These are phyloP conservation scores for Laothoe populi DNA, from an alignment of 2,888 invertebrate genomes.

Conservation along the genomic window DNA sequence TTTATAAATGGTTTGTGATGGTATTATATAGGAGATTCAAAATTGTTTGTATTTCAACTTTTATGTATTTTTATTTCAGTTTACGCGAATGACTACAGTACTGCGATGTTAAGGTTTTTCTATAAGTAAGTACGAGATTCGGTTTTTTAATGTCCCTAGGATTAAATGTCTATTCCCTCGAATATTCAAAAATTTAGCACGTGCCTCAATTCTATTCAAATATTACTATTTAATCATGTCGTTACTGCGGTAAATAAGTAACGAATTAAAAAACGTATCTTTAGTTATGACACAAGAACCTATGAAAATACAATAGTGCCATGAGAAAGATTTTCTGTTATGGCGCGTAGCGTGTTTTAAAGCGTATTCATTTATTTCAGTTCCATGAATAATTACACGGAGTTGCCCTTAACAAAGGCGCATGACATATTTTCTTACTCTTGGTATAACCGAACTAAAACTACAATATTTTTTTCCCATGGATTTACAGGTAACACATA, in stretches of 20 bases:
- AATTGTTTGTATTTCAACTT: neutral
- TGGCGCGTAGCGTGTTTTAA: too few relatives aligned
- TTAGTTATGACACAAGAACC: too few relatives aligned
- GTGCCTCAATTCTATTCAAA: too few relatives aligned
- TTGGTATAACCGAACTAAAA: constrained; percentile 61
- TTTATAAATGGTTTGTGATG: too few relatives aligned
- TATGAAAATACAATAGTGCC: too few relatives aligned
- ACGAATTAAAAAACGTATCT: too few relatives aligned
- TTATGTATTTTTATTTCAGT: neutral
- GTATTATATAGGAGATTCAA: neutral
- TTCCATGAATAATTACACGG: constrained; percentile 61
- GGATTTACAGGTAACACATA: constrained; percentile 65
- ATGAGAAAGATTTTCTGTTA: too few relatives aligned
- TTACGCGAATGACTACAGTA: neutral
- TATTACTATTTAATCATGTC: too few relatives aligned
- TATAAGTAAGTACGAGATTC: neutral
- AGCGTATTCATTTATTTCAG: constrained; percentile 47
- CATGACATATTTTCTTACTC: constrained; percentile 53
- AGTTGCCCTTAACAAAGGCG: constrained; percentile 53
- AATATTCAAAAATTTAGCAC: too few relatives aligned
- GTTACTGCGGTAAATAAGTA: too few relatives aligned
- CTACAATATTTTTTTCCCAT: constrained; percentile 63
- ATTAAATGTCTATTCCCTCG: too few relatives aligned
- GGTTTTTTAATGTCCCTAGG: too few relatives aligned
- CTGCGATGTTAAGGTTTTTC: constrained; percentile 4